Conservation (phyloP, 2,113 vertebrate species). For the Lepus americanus region DNA sequence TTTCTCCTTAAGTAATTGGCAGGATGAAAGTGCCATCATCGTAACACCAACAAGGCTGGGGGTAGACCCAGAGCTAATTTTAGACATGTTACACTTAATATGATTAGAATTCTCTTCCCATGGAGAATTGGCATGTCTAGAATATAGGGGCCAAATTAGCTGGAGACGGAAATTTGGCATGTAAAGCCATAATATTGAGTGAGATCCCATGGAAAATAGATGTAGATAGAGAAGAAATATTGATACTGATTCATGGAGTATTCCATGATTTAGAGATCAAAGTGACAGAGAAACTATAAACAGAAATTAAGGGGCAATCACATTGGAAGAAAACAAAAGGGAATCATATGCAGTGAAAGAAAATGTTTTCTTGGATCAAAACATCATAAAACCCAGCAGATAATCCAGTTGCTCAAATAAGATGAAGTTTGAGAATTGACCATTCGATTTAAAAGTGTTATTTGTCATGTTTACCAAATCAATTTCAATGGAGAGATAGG, state of each 20-base stretch:
- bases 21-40: not conserved
- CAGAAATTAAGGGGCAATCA: not conserved
- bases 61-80: not conserved
- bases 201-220: not conserved
- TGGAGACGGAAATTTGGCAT: not conserved
- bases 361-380: not conserved
- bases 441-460: not conserved
- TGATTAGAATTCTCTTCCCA: not conserved
- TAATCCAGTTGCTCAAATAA: not conserved
- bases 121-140: not conserved
- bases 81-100: not conserved
- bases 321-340: not conserved
- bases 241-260: not conserved
- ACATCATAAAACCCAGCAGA: not conserved
- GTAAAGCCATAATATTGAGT: not conserved
- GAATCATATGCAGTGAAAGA: not conserved
- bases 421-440: not conserved
- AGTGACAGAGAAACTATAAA: not conserved
- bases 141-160: not conserved
- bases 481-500: not conserved
- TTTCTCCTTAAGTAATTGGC: not conserved
- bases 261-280: not conserved
- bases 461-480: not conserved
- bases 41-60: not conserved
- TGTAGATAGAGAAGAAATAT: slow-evolving; percentile 27